These are phyloP conservation scores for Malurus elegans DNA, from an alignment of 2,113 vertebrate genomes.

Conservation along the genomic window DNA sequence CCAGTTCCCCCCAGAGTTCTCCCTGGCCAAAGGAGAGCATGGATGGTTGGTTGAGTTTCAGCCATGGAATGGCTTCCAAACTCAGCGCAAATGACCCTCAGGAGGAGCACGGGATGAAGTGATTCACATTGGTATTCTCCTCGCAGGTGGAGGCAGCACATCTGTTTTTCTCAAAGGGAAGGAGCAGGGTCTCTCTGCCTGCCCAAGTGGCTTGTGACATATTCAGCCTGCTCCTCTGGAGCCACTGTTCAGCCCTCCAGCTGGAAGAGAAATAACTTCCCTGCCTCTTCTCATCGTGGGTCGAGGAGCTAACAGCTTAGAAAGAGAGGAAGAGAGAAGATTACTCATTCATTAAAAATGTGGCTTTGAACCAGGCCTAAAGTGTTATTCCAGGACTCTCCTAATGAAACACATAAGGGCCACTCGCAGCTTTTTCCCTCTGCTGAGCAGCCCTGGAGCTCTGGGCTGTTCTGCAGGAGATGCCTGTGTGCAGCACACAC, in stretches of 20 bases:
- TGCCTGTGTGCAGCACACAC: background rate
- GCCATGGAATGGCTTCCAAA: background rate
- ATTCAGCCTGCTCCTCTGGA: background rate
- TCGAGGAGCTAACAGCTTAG: background rate
- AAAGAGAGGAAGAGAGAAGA: background rate
- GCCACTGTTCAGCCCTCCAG: background rate
- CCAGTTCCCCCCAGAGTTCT: background rate
- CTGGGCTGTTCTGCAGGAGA: background rate
- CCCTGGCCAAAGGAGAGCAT: background rate
- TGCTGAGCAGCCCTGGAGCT: background rate
- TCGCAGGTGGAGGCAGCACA: background rate
- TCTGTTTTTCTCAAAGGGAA: background rate
- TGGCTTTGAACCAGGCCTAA: background rate
- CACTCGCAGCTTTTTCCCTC: background rate
- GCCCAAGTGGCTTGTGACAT: background rate
- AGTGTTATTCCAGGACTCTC: background rate
- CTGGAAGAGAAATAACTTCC: background rate
- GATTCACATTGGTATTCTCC: background rate
- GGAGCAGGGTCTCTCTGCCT: background rate
- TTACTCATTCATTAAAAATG: conserved; percentile 28
- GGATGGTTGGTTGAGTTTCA: background rate
- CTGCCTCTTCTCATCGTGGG: background rate
- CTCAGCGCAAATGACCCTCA: background rate
- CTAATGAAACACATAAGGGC: background rate
- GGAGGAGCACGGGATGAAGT: background rate